Evolutionary conservation across 2,797 vertebrate species (phyloP).

Genomic region (Pseudomugil tenellus): DNA sequence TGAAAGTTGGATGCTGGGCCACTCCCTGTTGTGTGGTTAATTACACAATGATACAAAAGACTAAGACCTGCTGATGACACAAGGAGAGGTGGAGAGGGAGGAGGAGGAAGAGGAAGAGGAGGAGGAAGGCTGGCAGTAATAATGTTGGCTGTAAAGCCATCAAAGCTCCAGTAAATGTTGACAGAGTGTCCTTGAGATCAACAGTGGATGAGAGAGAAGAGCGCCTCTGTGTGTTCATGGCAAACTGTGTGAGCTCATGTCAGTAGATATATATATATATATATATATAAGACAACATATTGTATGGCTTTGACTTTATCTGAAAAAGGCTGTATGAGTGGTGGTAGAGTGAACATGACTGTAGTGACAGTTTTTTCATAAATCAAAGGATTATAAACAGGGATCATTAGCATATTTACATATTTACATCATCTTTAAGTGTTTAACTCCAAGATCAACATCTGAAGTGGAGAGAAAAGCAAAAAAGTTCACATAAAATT

Average conservation of each 20-base stretch:
- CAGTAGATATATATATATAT: constrained; percentile 9
- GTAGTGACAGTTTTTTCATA: constrained; percentile 16
- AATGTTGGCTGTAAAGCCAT: constrained; percentile 76
- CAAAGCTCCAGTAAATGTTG: constrained; percentile 78
- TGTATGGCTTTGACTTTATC: background rate
- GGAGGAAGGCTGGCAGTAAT: constrained; percentile 58
- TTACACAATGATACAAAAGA: constrained; percentile 74
- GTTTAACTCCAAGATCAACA: background rate
- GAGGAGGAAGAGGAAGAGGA: constrained; percentile 24
- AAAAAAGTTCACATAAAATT: background rate
- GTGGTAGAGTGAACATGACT: background rate
- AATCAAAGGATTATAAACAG: constrained; percentile 9
- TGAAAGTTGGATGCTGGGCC: constrained; percentile 54
- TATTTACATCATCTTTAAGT: background rate
- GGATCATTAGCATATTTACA: background rate
- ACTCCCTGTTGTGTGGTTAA: constrained; percentile 72
- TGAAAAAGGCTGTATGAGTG: constrained; percentile 9
- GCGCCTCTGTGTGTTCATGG: constrained; percentile 19
- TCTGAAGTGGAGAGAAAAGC: background rate
- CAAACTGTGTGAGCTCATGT: constrained; percentile 29
- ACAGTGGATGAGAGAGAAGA: constrained; percentile 29
- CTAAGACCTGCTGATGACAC: constrained; percentile 64
- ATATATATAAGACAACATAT: constrained; percentile 17
- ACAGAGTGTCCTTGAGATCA: constrained; percentile 80
- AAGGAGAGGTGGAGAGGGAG: constrained; percentile 28